These are phyloP conservation scores for Heliocidaris tuberculata DNA, from an alignment of 35 echinoderm and acorn worm species.

Conservation along the genomic window DNA sequence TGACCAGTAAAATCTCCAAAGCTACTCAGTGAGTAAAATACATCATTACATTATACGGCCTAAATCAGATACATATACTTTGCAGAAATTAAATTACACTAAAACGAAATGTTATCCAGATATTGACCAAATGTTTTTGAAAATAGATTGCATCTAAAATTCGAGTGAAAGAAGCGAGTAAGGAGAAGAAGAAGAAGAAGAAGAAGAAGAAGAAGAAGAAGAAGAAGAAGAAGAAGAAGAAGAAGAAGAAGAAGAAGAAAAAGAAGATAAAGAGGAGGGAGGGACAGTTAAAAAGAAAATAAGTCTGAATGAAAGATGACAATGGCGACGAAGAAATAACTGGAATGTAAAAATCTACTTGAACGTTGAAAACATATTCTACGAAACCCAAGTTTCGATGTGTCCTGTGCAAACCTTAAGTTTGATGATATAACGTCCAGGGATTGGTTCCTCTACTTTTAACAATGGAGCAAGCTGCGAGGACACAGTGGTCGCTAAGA, in stretches of 20 bases:
- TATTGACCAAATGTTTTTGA: too few species aligned
- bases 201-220: background rate
- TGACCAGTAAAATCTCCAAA: too few species aligned
- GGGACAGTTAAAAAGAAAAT: too few species aligned
- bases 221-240: background rate
- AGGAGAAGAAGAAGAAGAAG: background rate
- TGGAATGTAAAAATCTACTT: background rate
- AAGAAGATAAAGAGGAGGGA: too few species aligned
- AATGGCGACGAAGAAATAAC: background rate
- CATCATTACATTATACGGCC: too few species aligned
- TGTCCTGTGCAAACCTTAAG: conserved; percentile 14
- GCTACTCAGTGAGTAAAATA: too few species aligned
- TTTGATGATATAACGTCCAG: conserved; percentile 62
- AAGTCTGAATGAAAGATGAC: background rate
- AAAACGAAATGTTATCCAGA: too few species aligned
- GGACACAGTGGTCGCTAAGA: background rate
- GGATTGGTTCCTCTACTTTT: conserved; percentile 24
- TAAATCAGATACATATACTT: too few species aligned
- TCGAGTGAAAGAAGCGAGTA: background rate
- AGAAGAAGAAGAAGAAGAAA: background rate
- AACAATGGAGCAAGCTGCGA: background rate
- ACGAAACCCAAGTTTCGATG: background rate
- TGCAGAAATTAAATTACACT: too few species aligned
- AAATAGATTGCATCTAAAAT: too few species aligned
- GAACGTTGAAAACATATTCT: background rate